These are phyloP conservation scores for Echinarachnius parma DNA, from an alignment of 53 echinoderm and acorn worm genomes.

Conservation along the genomic window DNA sequence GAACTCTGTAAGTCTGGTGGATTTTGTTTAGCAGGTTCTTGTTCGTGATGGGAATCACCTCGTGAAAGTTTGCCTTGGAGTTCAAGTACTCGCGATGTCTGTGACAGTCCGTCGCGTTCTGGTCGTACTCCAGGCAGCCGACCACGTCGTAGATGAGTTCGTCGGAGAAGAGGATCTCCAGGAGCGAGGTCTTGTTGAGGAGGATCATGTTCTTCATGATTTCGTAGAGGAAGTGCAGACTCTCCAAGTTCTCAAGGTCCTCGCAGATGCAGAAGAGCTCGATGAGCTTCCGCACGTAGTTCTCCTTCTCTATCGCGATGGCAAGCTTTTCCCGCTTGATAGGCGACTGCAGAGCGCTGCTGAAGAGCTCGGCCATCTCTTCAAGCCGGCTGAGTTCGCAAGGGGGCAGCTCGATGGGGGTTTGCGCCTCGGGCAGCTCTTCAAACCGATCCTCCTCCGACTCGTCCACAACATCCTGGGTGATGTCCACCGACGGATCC, in stretches of 20 bases:
- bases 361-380: slow-evolving; percentile 94
- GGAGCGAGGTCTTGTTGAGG: slow-evolving; percentile 89
- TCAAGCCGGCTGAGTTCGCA: slow-evolving; percentile 97
- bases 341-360: slow-evolving; percentile 83
- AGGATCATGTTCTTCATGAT: slow-evolving; percentile 94
- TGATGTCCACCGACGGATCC: slow-evolving; percentile 97
- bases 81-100: slow-evolving; percentile 96
- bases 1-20: slow-evolving; percentile 99
- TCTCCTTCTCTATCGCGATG: slow-evolving; percentile 87
- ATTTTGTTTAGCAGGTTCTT: slow-evolving; percentile 96
- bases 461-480: slow-evolving; percentile 96
- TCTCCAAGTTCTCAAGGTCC: slow-evolving; percentile 93
- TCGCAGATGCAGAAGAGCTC: slow-evolving; percentile 96
- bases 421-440: slow-evolving; percentile 87
- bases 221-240: slow-evolving; percentile 89
- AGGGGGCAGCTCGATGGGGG: slow-evolving; percentile 91
- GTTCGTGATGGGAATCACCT: slow-evolving; percentile 94
- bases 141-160: slow-evolving; percentile 92
- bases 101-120: slow-evolving; percentile 57
- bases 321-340: slow-evolving; percentile 92
- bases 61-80: slow-evolving; percentile 90
- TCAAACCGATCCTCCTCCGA: slow-evolving; percentile 91
- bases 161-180: slow-evolving; percentile 97
- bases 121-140: slow-evolving; percentile 94
- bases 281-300: slow-evolving; percentile 85